phyloP scores from a whole-genome alignment of 2,888 invertebrate species.

The Clusia tigrina region DNA sequence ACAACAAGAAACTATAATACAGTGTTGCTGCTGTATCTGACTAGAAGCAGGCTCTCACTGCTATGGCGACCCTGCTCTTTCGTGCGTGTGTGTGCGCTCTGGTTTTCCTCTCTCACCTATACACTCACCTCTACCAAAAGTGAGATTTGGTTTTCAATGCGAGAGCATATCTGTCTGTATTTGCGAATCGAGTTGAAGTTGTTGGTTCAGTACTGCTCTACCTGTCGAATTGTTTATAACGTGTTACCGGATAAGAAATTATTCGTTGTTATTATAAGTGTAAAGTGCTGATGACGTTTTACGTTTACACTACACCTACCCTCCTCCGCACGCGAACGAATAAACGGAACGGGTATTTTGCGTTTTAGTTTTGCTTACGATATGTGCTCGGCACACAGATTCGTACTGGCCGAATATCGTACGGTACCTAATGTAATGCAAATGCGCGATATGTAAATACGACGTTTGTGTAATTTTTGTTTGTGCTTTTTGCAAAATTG shows the following conservation, averaged over 20 bases:
- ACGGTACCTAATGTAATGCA: no score
- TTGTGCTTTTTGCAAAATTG: background rate
- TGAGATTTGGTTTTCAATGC: no score
- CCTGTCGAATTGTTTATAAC: constrained; percentile 52
- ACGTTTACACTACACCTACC: background rate
- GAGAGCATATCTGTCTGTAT: constrained; percentile 28
- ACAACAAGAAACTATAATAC: no score
- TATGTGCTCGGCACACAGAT: no score
- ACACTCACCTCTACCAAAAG: no score
- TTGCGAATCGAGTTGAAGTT: constrained; percentile 33
- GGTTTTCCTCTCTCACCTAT: no score
- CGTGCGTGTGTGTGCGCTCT: no score
- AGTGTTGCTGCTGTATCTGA: no score
- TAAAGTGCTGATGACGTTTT: constrained; percentile 33
- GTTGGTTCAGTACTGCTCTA: constrained; percentile 49
- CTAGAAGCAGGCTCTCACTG: no score
- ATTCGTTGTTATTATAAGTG: constrained; percentile 19
- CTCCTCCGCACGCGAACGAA: constrained; percentile 19
- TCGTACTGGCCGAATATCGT: no score
- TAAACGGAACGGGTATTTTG: background rate
- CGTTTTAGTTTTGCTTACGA: background rate
- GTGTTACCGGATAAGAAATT: constrained; percentile 15
- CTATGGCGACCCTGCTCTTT: no score
- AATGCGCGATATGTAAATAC: constrained; percentile 5
- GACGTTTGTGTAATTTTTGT: background rate